Evolutionary conservation across 2,113 vertebrate genomes (phyloP).

Genomic region (Ploceus nigricollis): DNA sequence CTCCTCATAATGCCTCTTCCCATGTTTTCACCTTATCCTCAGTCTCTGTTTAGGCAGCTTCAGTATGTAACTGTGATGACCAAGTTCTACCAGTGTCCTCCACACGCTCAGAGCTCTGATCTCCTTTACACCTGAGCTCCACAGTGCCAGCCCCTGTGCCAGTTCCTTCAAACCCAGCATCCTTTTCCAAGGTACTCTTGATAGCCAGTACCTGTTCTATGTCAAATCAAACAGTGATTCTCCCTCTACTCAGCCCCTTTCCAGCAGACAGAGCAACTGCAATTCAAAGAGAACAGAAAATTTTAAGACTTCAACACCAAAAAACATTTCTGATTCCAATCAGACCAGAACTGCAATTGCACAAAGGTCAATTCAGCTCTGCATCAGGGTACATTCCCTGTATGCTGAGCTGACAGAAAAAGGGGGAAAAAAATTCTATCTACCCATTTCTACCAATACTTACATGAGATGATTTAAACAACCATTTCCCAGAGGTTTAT

Average conservation of each 20-base stretch:
- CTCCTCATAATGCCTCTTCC: neutral
- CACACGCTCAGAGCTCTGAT: neutral
- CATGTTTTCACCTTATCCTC: neutral
- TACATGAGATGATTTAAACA: neutral
- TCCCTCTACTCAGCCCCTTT: neutral
- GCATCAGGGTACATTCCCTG: neutral
- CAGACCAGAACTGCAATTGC: neutral
- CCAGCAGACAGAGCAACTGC: neutral
- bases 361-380: neutral
- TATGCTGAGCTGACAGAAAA: neutral
- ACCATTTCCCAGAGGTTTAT: neutral
- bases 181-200: neutral
- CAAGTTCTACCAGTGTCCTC: neutral
- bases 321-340: neutral
- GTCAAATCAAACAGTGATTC: neutral
- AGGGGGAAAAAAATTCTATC: rapidly evolving
- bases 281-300: neutral
- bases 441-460: neutral
- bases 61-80: neutral
- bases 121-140: neutral
- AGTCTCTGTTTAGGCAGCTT: neutral
- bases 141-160: neutral
- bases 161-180: neutral
- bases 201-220: neutral
- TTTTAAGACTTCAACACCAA: neutral